Conservation (phyloP, 1,140 invertebrate species). For the Temnothorax curvispinosus region DNA sequence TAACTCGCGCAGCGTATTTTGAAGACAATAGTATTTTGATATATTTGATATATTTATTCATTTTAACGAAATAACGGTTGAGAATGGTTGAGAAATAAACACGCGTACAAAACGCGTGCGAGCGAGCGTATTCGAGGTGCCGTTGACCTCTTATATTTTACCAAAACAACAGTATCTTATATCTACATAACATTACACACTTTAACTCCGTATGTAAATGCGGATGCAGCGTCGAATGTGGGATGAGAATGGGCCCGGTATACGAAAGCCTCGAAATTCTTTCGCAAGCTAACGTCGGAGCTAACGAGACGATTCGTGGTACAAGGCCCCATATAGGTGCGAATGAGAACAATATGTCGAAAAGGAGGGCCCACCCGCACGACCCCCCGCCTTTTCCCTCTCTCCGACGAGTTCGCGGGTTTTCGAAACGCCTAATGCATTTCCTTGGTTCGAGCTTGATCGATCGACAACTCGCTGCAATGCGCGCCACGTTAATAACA, state of each 20-base stretch:
- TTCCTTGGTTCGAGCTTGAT: slow-evolving; percentile 38
- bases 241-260: slow-evolving; percentile 27
- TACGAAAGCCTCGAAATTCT: slow-evolving; percentile 38
- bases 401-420: not conserved
- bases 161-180: not conserved
- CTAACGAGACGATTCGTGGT: not conserved
- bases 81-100: not conserved
- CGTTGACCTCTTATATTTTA: slow-evolving; percentile 1
- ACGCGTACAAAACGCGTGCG: not conserved
- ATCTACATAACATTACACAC: slow-evolving; percentile 5
- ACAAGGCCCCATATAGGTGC: not conserved
- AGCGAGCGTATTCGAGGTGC: not conserved
- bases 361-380: not conserved
- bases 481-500: slow-evolving; percentile 13
- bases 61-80: not conserved
- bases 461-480: not conserved
- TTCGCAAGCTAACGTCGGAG: slow-evolving; percentile 18
- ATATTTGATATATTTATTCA: not conserved
- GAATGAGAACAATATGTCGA: slow-evolving; percentile 30
- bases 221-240: slow-evolving; percentile 28
- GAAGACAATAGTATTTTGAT: not conserved
- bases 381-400: not conserved
- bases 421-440: slow-evolving; percentile 29
- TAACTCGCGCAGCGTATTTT: not conserved
- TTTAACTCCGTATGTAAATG: slow-evolving; percentile 26